These are phyloP conservation scores for Monochamus alternatus DNA, from an alignment of 2,888 invertebrate species.

Conservation along the genomic window DNA sequence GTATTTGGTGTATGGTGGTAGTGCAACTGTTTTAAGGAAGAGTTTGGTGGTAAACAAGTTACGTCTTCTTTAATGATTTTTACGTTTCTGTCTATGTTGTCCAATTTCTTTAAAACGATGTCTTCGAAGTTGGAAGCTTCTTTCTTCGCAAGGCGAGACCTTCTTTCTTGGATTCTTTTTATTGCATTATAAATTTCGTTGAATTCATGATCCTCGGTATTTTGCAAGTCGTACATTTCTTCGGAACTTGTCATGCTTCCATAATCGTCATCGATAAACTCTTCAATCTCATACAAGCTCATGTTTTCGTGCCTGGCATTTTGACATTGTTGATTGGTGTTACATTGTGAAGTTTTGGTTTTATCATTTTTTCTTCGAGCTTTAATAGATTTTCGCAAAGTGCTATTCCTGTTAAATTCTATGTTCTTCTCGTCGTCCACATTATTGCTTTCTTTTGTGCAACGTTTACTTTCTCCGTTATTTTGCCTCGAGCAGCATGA, in stretches of 20 bases:
- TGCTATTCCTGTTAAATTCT: neutral
- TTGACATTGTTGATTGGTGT: neutral
- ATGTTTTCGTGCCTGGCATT: neutral
- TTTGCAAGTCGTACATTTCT: conserved; percentile 33
- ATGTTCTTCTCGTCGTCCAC: neutral
- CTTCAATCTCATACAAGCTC: neutral
- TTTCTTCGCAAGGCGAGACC: neutral
- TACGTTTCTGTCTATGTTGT: conserved; percentile 32
- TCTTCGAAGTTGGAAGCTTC: conserved; percentile 13
- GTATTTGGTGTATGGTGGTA: neutral
- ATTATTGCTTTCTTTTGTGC: neutral
- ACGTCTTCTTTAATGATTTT: conserved; percentile 26
- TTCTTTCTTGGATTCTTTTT: conserved; percentile 7
- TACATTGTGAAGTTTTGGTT: neutral
- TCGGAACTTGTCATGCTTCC: conserved; percentile 44
- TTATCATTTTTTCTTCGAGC: conserved; percentile 9
- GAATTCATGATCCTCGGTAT: conserved; percentile 25
- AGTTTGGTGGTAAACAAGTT: neutral
- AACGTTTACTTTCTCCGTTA: neutral
- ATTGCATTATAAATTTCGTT: conserved; percentile 14
- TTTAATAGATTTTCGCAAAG: neutral
- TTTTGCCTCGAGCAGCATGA: neutral
- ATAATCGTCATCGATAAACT: conserved; percentile 48
- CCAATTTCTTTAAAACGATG: conserved; percentile 31
- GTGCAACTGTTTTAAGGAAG: neutral